phyloP scores from a whole-genome alignment of 2,797 vertebrate species.

The Syngnathus acus region DNA sequence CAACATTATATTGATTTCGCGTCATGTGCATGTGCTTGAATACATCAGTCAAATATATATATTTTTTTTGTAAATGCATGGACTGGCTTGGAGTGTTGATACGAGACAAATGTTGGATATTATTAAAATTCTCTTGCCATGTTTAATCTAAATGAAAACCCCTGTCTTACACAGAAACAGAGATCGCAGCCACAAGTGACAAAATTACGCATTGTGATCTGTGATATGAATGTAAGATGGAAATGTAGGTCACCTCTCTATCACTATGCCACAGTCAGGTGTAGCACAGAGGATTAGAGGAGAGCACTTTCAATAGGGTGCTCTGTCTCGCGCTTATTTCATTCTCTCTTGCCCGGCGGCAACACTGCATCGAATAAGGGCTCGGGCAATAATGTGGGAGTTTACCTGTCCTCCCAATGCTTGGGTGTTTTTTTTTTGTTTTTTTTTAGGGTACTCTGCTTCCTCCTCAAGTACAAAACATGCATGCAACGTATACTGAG shows the following conservation, averaged over 20 bases:
- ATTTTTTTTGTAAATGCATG: neutral
- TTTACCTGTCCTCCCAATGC: too few relatives aligned
- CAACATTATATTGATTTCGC: neutral
- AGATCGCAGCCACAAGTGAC: slow-evolving; percentile 9
- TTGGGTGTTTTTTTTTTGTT: too few relatives aligned
- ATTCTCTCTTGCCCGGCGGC: neutral
- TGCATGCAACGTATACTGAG: too few relatives aligned
- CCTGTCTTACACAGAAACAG: slow-evolving; percentile 12
- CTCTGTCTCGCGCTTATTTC: slow-evolving; percentile 13
- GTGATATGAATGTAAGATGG: slow-evolving; percentile 17
- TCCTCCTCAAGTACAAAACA: too few relatives aligned
- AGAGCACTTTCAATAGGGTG: slow-evolving; percentile 33
- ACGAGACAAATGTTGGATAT: neutral
- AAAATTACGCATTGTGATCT: slow-evolving; percentile 32
- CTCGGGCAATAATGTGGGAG: neutral
- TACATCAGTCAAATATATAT: neutral
- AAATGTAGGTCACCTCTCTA: slow-evolving; percentile 61
- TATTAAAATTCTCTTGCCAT: neutral
- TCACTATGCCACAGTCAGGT: slow-evolving; percentile 65
- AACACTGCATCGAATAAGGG: neutral
- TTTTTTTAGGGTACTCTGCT: too few relatives aligned
- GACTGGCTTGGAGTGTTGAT: neutral
- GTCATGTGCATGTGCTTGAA: neutral
- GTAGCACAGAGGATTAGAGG: slow-evolving; percentile 57
- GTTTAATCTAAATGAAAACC: neutral